phyloP scores from a whole-genome alignment of 2,113 vertebrate species.

The Lucifuga dentata region DNA sequence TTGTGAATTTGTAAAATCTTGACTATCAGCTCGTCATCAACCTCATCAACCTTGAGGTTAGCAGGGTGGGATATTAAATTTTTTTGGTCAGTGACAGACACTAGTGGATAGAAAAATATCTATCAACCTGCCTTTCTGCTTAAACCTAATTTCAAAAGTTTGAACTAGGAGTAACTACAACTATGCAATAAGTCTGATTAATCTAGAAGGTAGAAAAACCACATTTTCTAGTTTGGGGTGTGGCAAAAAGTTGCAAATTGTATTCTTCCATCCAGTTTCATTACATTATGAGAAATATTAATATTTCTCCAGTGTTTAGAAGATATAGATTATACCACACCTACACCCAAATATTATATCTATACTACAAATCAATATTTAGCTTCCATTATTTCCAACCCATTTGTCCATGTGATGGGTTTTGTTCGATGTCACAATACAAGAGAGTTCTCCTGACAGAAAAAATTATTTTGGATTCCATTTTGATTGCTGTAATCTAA shows the following conservation, averaged over 20 bases:
- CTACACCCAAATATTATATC: too few relatives aligned
- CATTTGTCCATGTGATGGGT: background rate
- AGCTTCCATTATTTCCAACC: background rate
- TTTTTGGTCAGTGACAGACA: background rate
- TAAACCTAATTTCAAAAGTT: background rate
- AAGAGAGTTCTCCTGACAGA: background rate
- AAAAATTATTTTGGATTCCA: background rate
- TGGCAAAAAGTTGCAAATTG: too few relatives aligned
- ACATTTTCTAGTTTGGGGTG: too few relatives aligned
- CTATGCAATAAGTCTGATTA: too few relatives aligned
- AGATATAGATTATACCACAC: background rate
- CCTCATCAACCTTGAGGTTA: background rate
- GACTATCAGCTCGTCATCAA: too few relatives aligned
- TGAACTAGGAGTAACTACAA: background rate
- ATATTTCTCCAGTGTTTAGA: background rate
- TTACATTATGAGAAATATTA: background rate
- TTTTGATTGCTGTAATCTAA: too few relatives aligned
- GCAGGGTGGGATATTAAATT: constrained; percentile 46
- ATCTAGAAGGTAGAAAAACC: too few relatives aligned
- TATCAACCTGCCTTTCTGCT: background rate
- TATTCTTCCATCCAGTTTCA: too few relatives aligned
- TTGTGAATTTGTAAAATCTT: constrained; percentile 19
- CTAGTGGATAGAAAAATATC: background rate
- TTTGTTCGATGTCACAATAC: background rate
- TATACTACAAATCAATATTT: too few relatives aligned